Percentiles rank a stretch among this genome's conserved stretches.
phyloP scores from a whole-genome alignment of 2,888 invertebrate species.

The Neoitamus cyanurus region DNA sequence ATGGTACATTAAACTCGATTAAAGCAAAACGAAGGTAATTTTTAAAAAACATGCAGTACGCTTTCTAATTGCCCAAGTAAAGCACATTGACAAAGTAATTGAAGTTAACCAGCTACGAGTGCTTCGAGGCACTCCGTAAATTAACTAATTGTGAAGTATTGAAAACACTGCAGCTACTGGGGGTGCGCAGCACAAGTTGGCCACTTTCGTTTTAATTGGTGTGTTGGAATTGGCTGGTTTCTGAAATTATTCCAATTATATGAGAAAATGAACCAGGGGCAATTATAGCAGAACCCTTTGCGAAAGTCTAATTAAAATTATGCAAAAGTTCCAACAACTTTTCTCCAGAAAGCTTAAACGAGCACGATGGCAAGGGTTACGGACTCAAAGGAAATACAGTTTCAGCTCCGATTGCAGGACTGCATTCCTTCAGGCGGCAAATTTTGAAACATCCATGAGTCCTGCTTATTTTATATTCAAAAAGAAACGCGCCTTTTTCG shows the following conservation, averaged over 20 bases:
- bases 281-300: slow-evolving; percentile 14
- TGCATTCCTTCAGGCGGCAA: background rate
- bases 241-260: slow-evolving; percentile 29
- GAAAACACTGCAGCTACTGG: background rate
- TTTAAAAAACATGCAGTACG: background rate
- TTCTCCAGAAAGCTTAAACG: background rate
- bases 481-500: background rate
- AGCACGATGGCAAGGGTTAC: background rate
- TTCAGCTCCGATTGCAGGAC: background rate
- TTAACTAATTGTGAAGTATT: background rate
- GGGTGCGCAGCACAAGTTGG: background rate
- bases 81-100: background rate
- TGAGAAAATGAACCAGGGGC: slow-evolving; percentile 19
- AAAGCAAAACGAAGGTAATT: background rate
- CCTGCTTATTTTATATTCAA: background rate
- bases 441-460: background rate
- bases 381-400: background rate
- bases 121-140: background rate
- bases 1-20: background rate
- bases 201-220: slow-evolving; percentile 11
- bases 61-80: background rate
- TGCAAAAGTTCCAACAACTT: slow-evolving; percentile 26
- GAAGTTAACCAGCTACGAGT: background rate
- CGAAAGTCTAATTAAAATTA: slow-evolving; percentile 29
- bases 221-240: slow-evolving; percentile 15